A percentile compares a stretch with the other conserved stretches of the same genome.
phyloP scores from a whole-genome alignment of 2,113 vertebrate species.

The Sarotherodon lohbergeri region DNA sequence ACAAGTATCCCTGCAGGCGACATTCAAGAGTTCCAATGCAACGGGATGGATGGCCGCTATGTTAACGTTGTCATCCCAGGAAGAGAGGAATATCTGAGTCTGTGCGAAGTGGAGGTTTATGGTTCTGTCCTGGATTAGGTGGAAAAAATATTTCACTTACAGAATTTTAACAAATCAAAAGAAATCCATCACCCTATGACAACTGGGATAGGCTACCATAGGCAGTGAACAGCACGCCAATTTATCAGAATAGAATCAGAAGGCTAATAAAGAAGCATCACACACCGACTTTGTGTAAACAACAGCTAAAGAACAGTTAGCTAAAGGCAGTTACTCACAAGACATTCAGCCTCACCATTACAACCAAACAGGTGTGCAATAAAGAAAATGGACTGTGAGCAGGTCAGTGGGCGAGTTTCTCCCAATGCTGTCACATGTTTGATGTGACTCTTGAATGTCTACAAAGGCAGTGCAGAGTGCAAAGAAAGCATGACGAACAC shows the following conservation, averaged over 20 bases:
- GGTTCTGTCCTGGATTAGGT: constrained; percentile 8
- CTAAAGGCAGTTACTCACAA: neutral
- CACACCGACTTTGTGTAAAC: neutral
- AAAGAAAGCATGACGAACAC: neutral
- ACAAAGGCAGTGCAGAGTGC: neutral
- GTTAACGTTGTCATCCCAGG: constrained; percentile 6
- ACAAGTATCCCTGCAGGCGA: neutral
- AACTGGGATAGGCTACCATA: neutral
- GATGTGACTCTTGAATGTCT: rapidly evolving
- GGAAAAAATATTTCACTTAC: neutral
- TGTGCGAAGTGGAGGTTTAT: constrained; percentile 39
- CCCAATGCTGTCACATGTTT: neutral
- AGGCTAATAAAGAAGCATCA: neutral
- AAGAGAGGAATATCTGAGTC: neutral
- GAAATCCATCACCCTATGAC: rapidly evolving
- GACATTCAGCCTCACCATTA: neutral
- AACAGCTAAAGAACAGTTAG: neutral
- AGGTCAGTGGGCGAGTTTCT: neutral
- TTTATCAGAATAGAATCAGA: neutral
- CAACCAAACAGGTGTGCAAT: neutral
- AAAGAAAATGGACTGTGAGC: neutral
- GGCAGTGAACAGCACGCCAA: neutral
- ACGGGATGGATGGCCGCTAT: constrained; percentile 24
- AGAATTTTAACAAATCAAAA: neutral
- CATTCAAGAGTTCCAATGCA: neutral